These are phyloP conservation scores for Cordilura impudica DNA, from an alignment of 2,888 invertebrate species.

Conservation along the genomic window DNA sequence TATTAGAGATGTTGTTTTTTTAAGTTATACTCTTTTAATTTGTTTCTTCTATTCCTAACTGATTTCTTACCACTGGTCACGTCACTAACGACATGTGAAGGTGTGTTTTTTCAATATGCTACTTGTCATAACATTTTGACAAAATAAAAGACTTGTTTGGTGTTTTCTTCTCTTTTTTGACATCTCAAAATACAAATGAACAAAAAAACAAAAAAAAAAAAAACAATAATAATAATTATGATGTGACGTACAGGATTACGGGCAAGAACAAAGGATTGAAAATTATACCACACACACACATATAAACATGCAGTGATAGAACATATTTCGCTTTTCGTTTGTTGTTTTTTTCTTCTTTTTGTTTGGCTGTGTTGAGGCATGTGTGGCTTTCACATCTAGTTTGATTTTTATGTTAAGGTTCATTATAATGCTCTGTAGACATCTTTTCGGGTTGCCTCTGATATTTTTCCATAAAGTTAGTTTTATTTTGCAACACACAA, in stretches of 20 bases:
- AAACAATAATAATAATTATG: slow-evolving; percentile 33
- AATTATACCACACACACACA: not conserved
- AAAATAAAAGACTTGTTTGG: slow-evolving; percentile 53
- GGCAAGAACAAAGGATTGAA: slow-evolving; percentile 37
- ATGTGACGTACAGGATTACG: not conserved
- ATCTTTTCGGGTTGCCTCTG: slow-evolving; percentile 21
- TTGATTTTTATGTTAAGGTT: slow-evolving; percentile 51
- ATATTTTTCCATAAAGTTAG: slow-evolving; percentile 42
- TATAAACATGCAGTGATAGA: slow-evolving; percentile 22
- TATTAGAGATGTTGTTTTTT: no score
- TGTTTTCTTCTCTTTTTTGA: slow-evolving; percentile 34
- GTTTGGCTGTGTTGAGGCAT: not conserved
- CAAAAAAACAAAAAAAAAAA: not conserved
- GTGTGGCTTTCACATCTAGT: slow-evolving; percentile 26
- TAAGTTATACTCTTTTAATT: no score
- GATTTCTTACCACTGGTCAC: slow-evolving; percentile 8
- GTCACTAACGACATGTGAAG: slow-evolving; percentile 5
- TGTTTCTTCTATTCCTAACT: no score
- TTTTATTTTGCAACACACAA: slow-evolving; percentile 62
- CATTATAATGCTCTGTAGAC: slow-evolving; percentile 48
- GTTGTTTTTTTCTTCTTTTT: not conserved
- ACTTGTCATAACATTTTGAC: slow-evolving; percentile 58
- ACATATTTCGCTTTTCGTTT: not conserved
- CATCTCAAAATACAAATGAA: slow-evolving; percentile 32
- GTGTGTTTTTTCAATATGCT: slow-evolving; percentile 34